Evolutionary conservation across 1,140 invertebrate genomes (phyloP).

Genomic region (Heliconius hewitsoni): DNA sequence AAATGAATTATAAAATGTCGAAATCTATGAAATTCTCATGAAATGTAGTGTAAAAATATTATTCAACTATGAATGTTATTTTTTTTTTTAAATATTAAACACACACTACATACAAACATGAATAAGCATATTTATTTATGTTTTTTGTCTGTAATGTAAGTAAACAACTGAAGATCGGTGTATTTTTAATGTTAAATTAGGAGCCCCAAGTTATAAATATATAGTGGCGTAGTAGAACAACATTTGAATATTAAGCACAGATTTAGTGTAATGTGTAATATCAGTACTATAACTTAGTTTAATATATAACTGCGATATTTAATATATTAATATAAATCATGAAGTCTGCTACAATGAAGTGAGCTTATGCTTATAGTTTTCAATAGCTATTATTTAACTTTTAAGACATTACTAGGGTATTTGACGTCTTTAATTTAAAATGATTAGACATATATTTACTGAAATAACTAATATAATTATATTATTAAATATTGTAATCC

Average conservation of each 20-base stretch:
- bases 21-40: background rate
- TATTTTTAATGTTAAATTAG: constrained; percentile 28
- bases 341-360: constrained; percentile 9
- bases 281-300: constrained; percentile 23
- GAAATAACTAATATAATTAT: background rate
- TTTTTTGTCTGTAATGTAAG: background rate
- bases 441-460: background rate
- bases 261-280: constrained; percentile 39
- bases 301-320: constrained; percentile 27
- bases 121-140: background rate
- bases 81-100: background rate
- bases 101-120: background rate
- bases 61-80: background rate
- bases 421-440: background rate
- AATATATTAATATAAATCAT: background rate
- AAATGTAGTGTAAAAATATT: background rate
- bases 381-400: background rate
- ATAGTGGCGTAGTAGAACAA: constrained; percentile 38
- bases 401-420: background rate
- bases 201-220: constrained; percentile 45
- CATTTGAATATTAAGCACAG: constrained; percentile 42
- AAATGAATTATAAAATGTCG: background rate
- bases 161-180: background rate
- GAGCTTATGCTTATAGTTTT: background rate
- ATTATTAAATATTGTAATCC: background rate